Base-by-base conservation (phyloP, 2,888 invertebrate genomes). In the Lathronympha strigana region DNA sequence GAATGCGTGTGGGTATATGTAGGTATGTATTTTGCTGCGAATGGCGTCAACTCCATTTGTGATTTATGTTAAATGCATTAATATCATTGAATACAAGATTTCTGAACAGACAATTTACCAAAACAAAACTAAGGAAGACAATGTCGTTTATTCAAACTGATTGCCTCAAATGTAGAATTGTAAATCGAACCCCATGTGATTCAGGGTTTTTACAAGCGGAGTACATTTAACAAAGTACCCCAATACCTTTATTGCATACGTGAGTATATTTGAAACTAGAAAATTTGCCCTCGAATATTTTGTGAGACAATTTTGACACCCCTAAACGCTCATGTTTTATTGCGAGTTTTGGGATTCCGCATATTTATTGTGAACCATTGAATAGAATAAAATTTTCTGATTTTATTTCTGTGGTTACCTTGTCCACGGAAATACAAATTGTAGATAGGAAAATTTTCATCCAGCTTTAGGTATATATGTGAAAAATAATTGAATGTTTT, bases 271-370 rank as follows among this genome's bases (percentile, higher is more conserved):
- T 76, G 79, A 77, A 83, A 84, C 79, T 84, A 75, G 72, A 82
- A 78, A 83, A 78, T 81, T 80, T 80, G 76, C 78, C 83, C 80
- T 75, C 73, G 76, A 83, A 80, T 76, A 77, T 80, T 82, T 78
- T 75, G 76, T 76, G 71, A 80, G 82, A 86, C 80, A 84, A 83
- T 83, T 86, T 84, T 84, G 83, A 84, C 85, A 79, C 86, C 88
- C 84, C 84, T 83, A 86, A 89, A 88, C 78, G 81, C 73, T 74
- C 74, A 77, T 88, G 84, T 86, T 89, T 90, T 90, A 90, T 85
- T 82, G 81, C 66, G 36, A 47, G 49, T 53, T 61, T 54, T 66
- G 38, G 66, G 61, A 58, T 53, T 61, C 61, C 60, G 54, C 36
- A 43, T 45, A 33, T 47, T 49, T 63, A 25, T 53, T 36, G 21